Evolutionary conservation across 2,113 vertebrate species (phyloP).

Genomic region (Galeopterus variegatus): DNA sequence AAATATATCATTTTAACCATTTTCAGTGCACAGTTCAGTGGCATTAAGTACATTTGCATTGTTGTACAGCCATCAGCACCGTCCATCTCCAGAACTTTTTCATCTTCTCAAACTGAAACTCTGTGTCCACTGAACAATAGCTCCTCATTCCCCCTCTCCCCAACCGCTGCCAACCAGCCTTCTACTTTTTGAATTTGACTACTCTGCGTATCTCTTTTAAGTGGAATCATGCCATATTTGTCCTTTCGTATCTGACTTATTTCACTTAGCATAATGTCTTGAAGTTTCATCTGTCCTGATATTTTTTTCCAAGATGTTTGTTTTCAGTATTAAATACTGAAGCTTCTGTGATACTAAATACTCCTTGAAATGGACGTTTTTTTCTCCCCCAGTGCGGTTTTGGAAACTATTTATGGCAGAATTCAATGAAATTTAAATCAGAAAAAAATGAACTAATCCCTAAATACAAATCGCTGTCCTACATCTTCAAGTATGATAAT

Average conservation of each 20-base stretch:
- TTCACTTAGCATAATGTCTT: background rate
- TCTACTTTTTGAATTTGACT: background rate
- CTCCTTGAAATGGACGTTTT: background rate
- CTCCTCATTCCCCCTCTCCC: too few species aligned
- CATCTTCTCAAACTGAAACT: background rate
- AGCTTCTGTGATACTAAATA: conserved; percentile 4
- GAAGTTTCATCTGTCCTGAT: background rate
- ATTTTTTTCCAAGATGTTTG: background rate
- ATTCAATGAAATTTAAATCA: conserved; percentile 29
- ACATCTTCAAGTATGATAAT: background rate
- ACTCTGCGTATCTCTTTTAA: background rate
- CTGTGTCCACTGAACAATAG: too few species aligned
- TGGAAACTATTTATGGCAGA: background rate
- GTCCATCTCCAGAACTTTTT: background rate
- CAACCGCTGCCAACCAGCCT: background rate
- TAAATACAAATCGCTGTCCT: background rate
- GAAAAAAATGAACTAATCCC: background rate
- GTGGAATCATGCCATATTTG: background rate
- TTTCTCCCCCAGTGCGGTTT: background rate
- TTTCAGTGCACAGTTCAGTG: background rate
- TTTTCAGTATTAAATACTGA: conserved; percentile 12
- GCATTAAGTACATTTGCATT: background rate
- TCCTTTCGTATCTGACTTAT: background rate
- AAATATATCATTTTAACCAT: background rate
- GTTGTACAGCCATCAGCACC: background rate